phyloP scores from a whole-genome alignment of 2,888 invertebrate genomes.

The Hyposoter didymator region DNA sequence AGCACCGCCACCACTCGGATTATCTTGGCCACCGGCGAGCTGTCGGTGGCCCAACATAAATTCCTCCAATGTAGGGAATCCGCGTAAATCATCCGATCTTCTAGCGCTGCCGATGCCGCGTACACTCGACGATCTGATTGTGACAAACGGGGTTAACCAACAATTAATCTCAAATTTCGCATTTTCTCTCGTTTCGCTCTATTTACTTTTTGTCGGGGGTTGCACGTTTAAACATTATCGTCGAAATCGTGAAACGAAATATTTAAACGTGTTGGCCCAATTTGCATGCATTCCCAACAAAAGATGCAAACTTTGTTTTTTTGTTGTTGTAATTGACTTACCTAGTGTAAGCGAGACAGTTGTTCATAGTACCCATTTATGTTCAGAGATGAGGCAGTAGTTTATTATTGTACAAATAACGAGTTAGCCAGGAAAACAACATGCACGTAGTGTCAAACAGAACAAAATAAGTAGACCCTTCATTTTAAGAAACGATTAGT shows the following conservation, averaged over 20 bases:
- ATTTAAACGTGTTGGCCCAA: not conserved
- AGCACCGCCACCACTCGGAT: not conserved
- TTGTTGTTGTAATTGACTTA: constrained; percentile 58
- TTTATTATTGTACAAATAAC: constrained; percentile 43
- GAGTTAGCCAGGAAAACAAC: constrained; percentile 65
- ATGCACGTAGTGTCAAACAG: constrained; percentile 71
- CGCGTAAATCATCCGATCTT: constrained; percentile 87
- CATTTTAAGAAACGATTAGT: constrained; percentile 68
- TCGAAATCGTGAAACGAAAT: not conserved
- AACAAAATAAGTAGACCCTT: constrained; percentile 72
- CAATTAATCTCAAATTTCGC: not conserved
- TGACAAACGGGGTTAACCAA: constrained; percentile 25
- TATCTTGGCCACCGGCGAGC: constrained; percentile 88
- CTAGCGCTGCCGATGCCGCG: constrained; percentile 61
- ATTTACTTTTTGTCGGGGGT: not conserved
- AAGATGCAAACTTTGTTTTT: constrained; percentile 6
- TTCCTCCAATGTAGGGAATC: constrained; percentile 91
- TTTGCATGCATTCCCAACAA: constrained; percentile 56
- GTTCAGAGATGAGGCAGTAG: constrained; percentile 63
- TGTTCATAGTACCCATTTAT: constrained; percentile 60
- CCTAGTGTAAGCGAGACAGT: constrained; percentile 68
- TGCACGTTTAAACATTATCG: not conserved
- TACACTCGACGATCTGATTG: constrained; percentile 72
- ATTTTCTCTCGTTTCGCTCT: not conserved
- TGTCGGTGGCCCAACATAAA: constrained; percentile 90